A percentile compares a stretch with the other conserved stretches of the same genome.
Conservation (phyloP, 2,797 vertebrate species). For the Tarsius wallacei region DNA sequence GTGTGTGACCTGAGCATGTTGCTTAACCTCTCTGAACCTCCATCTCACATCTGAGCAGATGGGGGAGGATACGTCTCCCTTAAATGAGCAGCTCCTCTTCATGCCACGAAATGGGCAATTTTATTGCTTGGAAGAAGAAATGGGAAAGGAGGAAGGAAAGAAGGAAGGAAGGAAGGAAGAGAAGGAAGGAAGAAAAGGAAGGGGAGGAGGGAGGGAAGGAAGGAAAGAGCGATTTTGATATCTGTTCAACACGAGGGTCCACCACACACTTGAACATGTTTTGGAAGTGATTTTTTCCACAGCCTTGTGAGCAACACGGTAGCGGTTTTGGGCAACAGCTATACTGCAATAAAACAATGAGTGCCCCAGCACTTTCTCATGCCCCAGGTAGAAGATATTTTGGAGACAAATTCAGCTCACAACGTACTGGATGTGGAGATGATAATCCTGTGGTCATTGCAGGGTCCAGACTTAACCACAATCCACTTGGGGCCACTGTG, state of each 20-base stretch:
- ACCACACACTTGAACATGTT: not conserved
- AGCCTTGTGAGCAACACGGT: not conserved
- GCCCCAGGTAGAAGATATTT: constrained; percentile 9
- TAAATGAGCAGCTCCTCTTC: not conserved
- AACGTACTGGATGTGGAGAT: not conserved
- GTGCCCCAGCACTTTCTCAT: not conserved
- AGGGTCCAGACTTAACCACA: constrained; percentile 20
- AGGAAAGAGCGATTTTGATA: not conserved
- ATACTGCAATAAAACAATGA: not conserved
- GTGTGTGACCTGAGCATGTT: not conserved
- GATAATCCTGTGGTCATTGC: not conserved
- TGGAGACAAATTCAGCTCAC: not conserved
- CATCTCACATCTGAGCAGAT: not conserved
- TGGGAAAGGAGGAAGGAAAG: too few relatives aligned
- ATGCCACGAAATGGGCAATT: not conserved
- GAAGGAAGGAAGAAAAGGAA: too few relatives aligned
- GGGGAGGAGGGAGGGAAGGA: too few relatives aligned
- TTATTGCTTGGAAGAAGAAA: too few relatives aligned
- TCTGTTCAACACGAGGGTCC: not conserved
- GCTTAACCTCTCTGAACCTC: not conserved
- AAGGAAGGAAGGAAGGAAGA: too few relatives aligned
- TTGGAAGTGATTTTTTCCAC: not conserved
- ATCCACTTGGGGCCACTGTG: not conserved
- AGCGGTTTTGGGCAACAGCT: not conserved
- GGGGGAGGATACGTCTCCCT: not conserved